Conservation (phyloP, 2,113 vertebrate genomes). For the Petroica traversi region DNA sequence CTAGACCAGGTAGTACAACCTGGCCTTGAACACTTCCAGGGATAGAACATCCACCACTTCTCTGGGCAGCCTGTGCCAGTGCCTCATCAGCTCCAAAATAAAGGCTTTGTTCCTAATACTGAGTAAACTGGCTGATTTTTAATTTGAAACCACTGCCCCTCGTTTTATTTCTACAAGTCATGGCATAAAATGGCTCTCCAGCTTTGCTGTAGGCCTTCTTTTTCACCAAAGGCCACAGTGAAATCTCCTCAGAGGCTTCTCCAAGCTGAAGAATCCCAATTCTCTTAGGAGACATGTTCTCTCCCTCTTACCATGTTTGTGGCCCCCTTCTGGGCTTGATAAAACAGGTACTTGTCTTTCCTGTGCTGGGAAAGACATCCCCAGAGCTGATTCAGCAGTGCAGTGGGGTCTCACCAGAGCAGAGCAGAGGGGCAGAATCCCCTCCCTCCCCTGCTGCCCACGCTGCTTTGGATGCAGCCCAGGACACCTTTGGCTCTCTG, state of each 20-base stretch:
- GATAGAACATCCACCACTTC: background rate
- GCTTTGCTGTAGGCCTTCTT: background rate
- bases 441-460: background rate
- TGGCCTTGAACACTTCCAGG: background rate
- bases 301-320: background rate
- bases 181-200: background rate
- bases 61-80: background rate
- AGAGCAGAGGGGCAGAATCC: background rate
- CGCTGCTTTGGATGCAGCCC: rapidly evolving
- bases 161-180: background rate
- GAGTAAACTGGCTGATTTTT: background rate
- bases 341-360: background rate
- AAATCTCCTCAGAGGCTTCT: background rate
- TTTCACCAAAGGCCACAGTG: background rate
- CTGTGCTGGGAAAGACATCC: background rate
- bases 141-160: background rate
- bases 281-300: background rate
- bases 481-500: rapidly evolving
- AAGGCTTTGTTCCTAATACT: background rate
- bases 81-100: background rate
- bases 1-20: background rate
- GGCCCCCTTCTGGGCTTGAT: background rate
- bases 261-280: background rate
- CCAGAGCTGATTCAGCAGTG: background rate
- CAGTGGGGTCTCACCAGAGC: background rate